Conservation (phyloP, 2,113 vertebrate genomes). For the Ictalurus furcatus region DNA sequence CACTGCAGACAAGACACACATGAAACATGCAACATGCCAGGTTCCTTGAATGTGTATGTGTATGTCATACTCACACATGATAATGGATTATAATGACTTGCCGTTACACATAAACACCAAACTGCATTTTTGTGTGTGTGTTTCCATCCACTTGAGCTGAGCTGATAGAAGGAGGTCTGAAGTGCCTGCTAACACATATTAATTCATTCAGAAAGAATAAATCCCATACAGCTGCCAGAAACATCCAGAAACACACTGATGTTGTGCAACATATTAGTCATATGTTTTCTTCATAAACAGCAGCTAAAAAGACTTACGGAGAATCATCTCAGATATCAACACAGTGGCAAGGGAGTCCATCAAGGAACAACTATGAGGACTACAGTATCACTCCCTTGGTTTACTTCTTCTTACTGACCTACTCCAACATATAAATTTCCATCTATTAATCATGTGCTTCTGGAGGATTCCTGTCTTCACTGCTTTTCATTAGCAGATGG, state of each 20-base stretch:
- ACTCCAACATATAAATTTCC: neutral
- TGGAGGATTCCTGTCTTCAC: neutral
- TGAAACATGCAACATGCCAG: constrained; percentile 17
- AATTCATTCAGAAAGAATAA: neutral
- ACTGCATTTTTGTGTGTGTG: neutral
- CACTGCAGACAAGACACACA: neutral
- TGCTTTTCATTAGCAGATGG: neutral
- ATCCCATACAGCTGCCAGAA: neutral
- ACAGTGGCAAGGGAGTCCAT: neutral
- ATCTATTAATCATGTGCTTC: neutral
- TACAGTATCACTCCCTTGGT: neutral
- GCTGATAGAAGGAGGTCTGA: neutral
- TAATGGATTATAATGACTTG: neutral
- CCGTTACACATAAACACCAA: neutral
- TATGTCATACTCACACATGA: neutral
- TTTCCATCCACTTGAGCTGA: neutral
- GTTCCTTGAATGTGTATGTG: constrained; percentile 6
- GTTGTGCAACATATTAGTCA: neutral
- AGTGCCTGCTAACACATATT: neutral
- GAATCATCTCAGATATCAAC: neutral
- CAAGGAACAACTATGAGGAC: neutral
- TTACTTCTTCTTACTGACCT: neutral
- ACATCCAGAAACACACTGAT: neutral
- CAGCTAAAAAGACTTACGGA: neutral
- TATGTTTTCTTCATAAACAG: neutral